Conservation (phyloP, 2,888 invertebrate genomes). For the Ennomos fuscantarius region DNA sequence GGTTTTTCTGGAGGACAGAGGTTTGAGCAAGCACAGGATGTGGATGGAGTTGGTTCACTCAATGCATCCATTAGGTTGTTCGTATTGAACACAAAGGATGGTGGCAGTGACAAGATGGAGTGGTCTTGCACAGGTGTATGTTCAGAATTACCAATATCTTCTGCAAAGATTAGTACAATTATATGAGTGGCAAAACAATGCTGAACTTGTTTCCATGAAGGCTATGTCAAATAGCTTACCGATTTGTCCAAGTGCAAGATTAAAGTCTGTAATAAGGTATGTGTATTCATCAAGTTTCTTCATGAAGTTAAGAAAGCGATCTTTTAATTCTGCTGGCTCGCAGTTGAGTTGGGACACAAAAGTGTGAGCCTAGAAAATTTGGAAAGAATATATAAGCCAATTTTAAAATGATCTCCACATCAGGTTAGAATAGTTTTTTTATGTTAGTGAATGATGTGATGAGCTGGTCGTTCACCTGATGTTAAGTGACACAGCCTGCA, state of each 20-base stretch:
- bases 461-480: too few species aligned
- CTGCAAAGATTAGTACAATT: constrained; percentile 44
- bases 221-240: constrained; percentile 49
- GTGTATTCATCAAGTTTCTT: constrained; percentile 73
- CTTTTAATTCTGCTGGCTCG: constrained; percentile 69
- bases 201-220: too few species aligned
- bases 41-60: constrained; percentile 65
- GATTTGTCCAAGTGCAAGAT: constrained; percentile 62
- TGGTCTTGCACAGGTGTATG: constrained; percentile 64
- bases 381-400: too few species aligned
- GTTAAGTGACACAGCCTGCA: too few species aligned
- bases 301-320: constrained; percentile 68
- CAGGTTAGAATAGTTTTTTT: too few species aligned
- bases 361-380: constrained; percentile 54
- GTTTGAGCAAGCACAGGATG: constrained; percentile 58
- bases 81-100: constrained; percentile 29
- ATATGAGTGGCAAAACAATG: too few species aligned
- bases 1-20: constrained; percentile 55
- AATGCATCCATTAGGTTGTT: constrained; percentile 66
- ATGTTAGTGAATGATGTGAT: too few species aligned
- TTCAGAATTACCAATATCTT: constrained; percentile 48
- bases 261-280: constrained; percentile 75
- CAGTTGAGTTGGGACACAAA: constrained; percentile 70
- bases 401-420: too few species aligned
- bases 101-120: constrained; percentile 32